Conservation (phyloP, 2,888 invertebrate genomes). For the Zygothrica quintamaculata region DNA sequence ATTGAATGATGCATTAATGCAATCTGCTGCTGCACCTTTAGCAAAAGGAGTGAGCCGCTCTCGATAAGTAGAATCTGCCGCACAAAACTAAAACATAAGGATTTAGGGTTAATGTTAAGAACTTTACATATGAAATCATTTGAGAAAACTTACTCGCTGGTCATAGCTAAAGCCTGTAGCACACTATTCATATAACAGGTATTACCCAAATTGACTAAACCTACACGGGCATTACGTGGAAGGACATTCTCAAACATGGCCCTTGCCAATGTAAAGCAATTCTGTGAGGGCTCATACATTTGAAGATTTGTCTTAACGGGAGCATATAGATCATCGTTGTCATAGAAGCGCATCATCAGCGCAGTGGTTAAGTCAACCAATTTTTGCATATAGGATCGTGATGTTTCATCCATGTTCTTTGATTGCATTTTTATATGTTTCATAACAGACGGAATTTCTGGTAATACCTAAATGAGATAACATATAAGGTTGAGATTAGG, state of each 20-base stretch:
- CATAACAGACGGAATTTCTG: slow-evolving; percentile 86
- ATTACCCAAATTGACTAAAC: slow-evolving; percentile 92
- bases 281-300: slow-evolving; percentile 85
- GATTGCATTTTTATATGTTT: slow-evolving; percentile 86
- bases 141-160: slow-evolving; percentile 88
- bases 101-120: no score
- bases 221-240: slow-evolving; percentile 86
- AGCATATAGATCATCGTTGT: slow-evolving; percentile 85
- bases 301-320: slow-evolving; percentile 84
- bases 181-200: slow-evolving; percentile 96
- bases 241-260: slow-evolving; percentile 66
- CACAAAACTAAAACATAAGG: slow-evolving; percentile 86
- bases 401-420: slow-evolving; percentile 85
- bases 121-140: no score
- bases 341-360: slow-evolving; percentile 86
- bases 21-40: slow-evolving; percentile 90
- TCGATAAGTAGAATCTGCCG: slow-evolving; percentile 87
- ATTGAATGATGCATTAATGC: slow-evolving; percentile 89
- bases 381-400: slow-evolving; percentile 86
- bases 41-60: slow-evolving; percentile 86
- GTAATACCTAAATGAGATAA: slow-evolving; percentile 60
- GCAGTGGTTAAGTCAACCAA: slow-evolving; percentile 87
- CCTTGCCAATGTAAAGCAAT: slow-evolving; percentile 82
- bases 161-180: slow-evolving; percentile 92
- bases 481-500: no score